Conservation (phyloP, 2,113 vertebrate species). For the Hirundichthys speculiger region DNA sequence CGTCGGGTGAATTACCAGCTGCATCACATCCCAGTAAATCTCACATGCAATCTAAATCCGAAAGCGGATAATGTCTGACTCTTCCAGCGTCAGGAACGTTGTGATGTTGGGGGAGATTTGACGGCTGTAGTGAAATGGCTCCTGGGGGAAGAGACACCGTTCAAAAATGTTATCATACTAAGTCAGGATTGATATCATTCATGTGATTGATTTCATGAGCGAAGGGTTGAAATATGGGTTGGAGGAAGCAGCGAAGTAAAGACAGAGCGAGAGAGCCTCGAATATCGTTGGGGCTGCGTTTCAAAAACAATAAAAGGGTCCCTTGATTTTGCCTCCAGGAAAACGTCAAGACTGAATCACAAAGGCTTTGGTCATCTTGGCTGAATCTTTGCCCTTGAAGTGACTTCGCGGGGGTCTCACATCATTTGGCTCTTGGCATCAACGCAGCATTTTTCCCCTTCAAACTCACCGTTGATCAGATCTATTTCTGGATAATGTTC, state of each 20-base stretch:
- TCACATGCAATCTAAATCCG: too few relatives aligned
- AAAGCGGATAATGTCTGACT: too few relatives aligned
- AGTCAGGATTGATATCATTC: background rate
- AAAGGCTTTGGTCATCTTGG: slow-evolving; percentile 32
- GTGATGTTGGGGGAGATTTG: too few relatives aligned
- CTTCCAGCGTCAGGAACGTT: too few relatives aligned
- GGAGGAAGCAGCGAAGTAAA: background rate
- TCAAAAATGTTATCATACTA: background rate
- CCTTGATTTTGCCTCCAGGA: slow-evolving; percentile 43
- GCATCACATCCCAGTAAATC: slow-evolving; percentile 1
- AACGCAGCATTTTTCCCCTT: slow-evolving; percentile 18
- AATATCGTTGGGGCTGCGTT: background rate
- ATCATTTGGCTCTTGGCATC: slow-evolving; percentile 37
- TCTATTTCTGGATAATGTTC: slow-evolving; percentile 27
- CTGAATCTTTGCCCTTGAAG: slow-evolving; percentile 17
- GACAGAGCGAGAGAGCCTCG: background rate
- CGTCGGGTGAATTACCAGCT: background rate
- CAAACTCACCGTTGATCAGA: slow-evolving; percentile 21
- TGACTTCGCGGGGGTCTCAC: slow-evolving; percentile 43
- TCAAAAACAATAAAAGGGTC: background rate
- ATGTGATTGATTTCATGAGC: background rate
- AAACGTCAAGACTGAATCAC: slow-evolving; percentile 50
- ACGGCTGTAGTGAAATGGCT: background rate
- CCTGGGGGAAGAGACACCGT: background rate
- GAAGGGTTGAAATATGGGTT: slow-evolving; percentile 1